Percentiles rank a stretch among this genome's conserved stretches.
Evolutionary conservation across 2,888 invertebrate genomes (phyloP).

Genomic region (Calliopum simillimum): DNA sequence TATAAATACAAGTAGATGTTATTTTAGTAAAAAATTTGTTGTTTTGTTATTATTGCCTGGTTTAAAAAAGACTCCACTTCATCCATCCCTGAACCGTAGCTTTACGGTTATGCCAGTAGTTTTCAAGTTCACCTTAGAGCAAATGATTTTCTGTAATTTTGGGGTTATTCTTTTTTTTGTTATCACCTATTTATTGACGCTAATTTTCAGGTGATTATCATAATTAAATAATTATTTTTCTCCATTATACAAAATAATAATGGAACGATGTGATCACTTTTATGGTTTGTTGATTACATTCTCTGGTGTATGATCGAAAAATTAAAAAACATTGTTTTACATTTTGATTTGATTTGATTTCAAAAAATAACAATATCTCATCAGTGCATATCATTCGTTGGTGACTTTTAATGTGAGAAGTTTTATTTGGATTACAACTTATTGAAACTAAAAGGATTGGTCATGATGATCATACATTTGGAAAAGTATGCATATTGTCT

Average conservation of each 20-base stretch:
- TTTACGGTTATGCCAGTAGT: background rate
- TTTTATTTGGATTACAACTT: background rate
- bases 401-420: background rate
- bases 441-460: background rate
- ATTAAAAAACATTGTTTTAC: background rate
- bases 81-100: background rate
- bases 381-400: background rate
- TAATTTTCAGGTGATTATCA: constrained; percentile 2
- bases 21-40: too few species aligned
- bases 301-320: too few species aligned
- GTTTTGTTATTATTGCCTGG: too few species aligned
- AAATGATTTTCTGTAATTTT: background rate
- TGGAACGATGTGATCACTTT: background rate
- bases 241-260: background rate
- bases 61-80: background rate
- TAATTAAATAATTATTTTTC: constrained; percentile 9
- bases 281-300: constrained; percentile 1
- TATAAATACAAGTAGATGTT: too few species aligned
- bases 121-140: constrained; percentile 6
- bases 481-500: background rate
- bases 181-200: background rate
- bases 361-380: background rate
- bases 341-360: background rate
- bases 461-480: background rate
- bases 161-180: too few species aligned